Percentiles rank a stretch among this genome's conserved stretches.
These are phyloP conservation scores for Lymantria monacha DNA, from an alignment of 2,888 invertebrate genomes.

Conservation along the genomic window DNA sequence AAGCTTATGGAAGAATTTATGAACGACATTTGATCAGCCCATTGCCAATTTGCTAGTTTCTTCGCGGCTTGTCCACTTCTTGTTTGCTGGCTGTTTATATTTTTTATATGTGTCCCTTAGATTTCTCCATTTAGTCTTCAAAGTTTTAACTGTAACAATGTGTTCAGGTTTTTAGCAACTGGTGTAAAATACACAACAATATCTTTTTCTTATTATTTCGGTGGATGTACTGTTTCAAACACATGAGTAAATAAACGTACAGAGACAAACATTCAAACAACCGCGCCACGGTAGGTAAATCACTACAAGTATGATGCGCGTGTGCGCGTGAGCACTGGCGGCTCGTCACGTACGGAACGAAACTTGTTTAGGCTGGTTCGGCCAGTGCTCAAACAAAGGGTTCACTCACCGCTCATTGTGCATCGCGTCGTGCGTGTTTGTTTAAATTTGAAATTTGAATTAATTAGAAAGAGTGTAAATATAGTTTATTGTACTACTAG, in stretches of 20 bases:
- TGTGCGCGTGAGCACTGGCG: too few relatives aligned
- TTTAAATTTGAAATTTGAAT: neutral
- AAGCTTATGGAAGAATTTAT: neutral
- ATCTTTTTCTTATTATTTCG: constrained; percentile 1
- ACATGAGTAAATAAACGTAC: neutral
- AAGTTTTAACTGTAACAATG: constrained; percentile 1
- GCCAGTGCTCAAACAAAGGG: too few relatives aligned
- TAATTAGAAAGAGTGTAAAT: too few relatives aligned
- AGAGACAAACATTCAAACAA: too few relatives aligned
- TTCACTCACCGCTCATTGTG: too few relatives aligned
- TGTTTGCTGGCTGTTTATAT: neutral
- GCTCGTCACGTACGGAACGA: too few relatives aligned
- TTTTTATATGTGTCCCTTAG: neutral
- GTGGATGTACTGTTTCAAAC: constrained; percentile 1
- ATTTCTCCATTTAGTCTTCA: constrained; percentile 1
- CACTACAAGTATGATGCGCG: too few relatives aligned
- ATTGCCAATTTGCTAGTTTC: neutral
- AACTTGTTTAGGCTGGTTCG: too few relatives aligned
- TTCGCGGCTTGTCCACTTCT: neutral
- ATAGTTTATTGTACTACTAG: neutral
- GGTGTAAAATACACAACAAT: neutral
- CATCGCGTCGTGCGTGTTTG: too few relatives aligned
- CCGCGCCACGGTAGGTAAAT: too few relatives aligned
- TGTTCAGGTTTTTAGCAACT: neutral
- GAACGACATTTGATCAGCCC: neutral